Conservation (phyloP, 2,888 invertebrate species). For the Hetaerina titia region DNA sequence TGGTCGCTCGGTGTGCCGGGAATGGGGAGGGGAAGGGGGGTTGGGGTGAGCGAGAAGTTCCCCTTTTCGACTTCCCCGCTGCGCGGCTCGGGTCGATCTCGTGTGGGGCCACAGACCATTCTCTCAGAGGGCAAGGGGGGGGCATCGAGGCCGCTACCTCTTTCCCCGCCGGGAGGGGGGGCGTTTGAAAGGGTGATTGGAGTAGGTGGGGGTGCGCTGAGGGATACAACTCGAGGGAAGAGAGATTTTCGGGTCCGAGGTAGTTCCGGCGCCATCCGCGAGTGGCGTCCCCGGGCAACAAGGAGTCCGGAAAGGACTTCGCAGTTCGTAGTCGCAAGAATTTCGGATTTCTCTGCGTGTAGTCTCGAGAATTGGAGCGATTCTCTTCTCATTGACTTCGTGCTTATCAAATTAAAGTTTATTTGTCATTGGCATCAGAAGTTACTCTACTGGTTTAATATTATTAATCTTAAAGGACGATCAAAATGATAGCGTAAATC, state of each 20-base stretch:
- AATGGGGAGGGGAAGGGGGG: neutral
- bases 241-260: neutral
- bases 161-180: neutral
- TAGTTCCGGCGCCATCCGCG: constrained; percentile 30
- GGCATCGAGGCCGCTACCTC: neutral
- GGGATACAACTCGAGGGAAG: neutral
- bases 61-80: neutral
- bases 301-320: neutral
- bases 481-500: too few species aligned
- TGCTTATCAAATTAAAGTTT: too few species aligned
- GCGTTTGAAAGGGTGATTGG: neutral
- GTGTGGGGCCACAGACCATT: constrained; percentile 37
- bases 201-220: neutral
- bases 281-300: constrained; percentile 5
- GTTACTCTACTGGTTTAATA: too few species aligned
- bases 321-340: too few species aligned
- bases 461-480: too few species aligned
- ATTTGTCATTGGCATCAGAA: too few species aligned
- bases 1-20: neutral
- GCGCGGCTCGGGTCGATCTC: constrained; percentile 20
- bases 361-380: too few species aligned
- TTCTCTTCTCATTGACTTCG: too few species aligned
- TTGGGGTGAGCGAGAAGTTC: neutral
- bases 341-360: too few species aligned
- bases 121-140: neutral